Base-by-base conservation (phyloP, 1,140 invertebrate species). In the Hylaeus volcanicus region DNA sequence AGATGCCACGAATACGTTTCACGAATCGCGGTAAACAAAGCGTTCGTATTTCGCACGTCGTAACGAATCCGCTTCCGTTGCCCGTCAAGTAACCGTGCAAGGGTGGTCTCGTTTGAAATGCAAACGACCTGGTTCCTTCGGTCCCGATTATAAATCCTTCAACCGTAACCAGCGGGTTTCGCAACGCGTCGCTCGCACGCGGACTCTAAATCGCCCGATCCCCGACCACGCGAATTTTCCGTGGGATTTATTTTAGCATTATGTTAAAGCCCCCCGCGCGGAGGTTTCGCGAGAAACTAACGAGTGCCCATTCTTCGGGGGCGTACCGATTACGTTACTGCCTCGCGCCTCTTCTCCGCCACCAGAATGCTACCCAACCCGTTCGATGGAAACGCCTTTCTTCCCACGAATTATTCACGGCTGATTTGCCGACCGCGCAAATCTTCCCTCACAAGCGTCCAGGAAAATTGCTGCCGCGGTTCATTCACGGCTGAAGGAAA, bases 371-470 rank as follows among this genome's bases (percentile, higher is more conserved):
- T 70, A 70, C 73, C 58, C 56, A 55, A 74, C 81, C 79, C 73
- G 69, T 61, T 64, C 73, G 72, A 84, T 81, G 69, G 73, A 81
- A 51, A 73, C 84, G 37, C 69, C 64, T 73, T 77, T 71, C 79
- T 78, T 61, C 65, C 6, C 73, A 66, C 58, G 58, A 58, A 75
- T 85, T 85, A 85, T 85, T 86, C 73, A 85, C 83, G 70, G 58
- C 43, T 86, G 83, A 86, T 86, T 86, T 86, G 79, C 26, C 60
- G 9, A 70, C 26, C 37, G 37, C 43, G 77, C 84, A 81, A 81
- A 81, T 79, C 74, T 73, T 74, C 55, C 26, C 64, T 14, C 76
- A 41, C 81, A 74, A 63, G 66, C 78, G 53, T 53, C 56, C 26
- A 45, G 58, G 64, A 39, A 79, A 85, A 84, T 77, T 81, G 64